Evolutionary conservation across 2,888 invertebrate genomes (phyloP), one percentile per base, ranked within the genome.

Genomic region (Cheilosia vulpina): DNA sequence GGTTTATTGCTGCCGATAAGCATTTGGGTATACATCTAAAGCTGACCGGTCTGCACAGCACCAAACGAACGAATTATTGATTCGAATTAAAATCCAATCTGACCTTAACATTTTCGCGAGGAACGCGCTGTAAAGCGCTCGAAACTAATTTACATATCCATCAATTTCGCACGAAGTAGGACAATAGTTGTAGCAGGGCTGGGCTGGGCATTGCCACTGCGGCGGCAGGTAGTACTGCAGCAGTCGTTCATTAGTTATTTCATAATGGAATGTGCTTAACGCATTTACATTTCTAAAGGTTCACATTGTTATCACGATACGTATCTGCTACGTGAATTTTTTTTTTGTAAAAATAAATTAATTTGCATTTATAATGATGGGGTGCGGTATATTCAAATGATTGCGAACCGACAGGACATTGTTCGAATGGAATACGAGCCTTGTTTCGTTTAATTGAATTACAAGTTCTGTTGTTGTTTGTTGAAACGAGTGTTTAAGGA

Each of bases 171-270:
- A 84, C 73, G 58, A 84, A 75, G 58, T 69, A 84, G 83, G 73
- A 79, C 79, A 84, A 53, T 60, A 52, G 38, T 34, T 31, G 31
- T 31, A 31, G 31, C 31, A 31, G 9, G 31, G 31, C 2, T 31
- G 76, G 53, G 11, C 19, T 34, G 60, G 57, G 19, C 41, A 21
- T 34, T 50, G 68, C 41, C 13, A 53, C 11, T 43, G 73, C 50
- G 57, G 68, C 45, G 53, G 38, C 66, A 38, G 53, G 19, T 17
- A 15, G 21, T 77, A 41, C 50, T 43, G 50, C 52, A 73, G 78
- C 73, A 84, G 75, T 84, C 79, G 79, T 79, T 84, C 83, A 84
- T 79, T 84, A 58, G 79, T 84, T 79, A 83, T 78, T 78, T 78
- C 68, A 83, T 83, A 73, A 83, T 84, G 62, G 52, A 63, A 68